Evolutionary conservation across 2,888 invertebrate genomes (phyloP).

Genomic region (Ligdia adustata): DNA sequence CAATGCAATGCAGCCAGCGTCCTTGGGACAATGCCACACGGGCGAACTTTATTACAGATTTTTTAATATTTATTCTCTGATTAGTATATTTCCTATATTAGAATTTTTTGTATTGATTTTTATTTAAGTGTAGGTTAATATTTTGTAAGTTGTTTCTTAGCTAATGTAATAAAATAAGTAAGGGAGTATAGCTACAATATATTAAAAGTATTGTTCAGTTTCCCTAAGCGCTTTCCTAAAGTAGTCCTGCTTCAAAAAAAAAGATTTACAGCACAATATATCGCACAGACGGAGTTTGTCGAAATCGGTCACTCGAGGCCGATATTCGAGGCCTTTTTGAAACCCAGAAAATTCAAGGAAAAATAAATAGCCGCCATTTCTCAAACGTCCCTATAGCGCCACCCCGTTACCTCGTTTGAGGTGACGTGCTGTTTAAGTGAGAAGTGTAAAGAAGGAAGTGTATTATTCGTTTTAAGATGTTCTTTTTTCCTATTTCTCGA

Average conservation of each 20-base stretch:
- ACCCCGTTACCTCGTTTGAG: constrained; percentile 10
- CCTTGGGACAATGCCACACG: no score
- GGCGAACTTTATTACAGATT: no score
- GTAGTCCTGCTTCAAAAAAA: constrained; percentile 7
- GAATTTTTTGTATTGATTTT: no score
- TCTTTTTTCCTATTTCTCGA: no score
- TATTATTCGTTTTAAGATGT: no score
- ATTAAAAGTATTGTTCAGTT: constrained; percentile 10
- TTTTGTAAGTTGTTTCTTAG: no score
- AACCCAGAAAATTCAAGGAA: constrained; percentile 6
- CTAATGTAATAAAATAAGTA: no score
- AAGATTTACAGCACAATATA: constrained; percentile 21
- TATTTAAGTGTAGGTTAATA: no score
- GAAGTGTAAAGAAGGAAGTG: no score
- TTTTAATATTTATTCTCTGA: no score
- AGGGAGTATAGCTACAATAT: background rate
- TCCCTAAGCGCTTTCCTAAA: constrained; percentile 10
- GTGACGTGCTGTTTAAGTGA: constrained; percentile 12
- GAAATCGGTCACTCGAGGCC: constrained; percentile 25
- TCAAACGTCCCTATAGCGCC: constrained; percentile 17
- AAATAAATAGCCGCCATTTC: constrained; percentile 14
- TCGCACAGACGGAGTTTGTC: constrained; percentile 11
- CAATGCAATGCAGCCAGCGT: no score
- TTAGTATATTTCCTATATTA: no score
- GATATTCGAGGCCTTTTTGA: constrained; percentile 16